These are phyloP conservation scores for Agrypnia vestita DNA, from an alignment of 1,140 invertebrate genomes.

Conservation along the genomic window DNA sequence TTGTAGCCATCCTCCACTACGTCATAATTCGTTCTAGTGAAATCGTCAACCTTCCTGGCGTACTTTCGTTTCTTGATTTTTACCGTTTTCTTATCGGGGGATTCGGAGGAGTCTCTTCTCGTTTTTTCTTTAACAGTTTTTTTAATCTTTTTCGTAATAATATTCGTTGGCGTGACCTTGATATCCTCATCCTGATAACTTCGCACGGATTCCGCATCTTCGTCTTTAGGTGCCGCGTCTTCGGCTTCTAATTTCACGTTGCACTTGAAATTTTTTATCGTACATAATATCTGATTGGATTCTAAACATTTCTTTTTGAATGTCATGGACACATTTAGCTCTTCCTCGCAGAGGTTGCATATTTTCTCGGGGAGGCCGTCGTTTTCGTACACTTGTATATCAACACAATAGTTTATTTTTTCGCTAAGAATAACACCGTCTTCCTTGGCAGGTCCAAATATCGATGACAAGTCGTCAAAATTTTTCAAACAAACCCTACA, in stretches of 20 bases:
- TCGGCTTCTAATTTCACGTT: slow-evolving; percentile 37
- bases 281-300: slow-evolving; percentile 33
- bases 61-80: slow-evolving; percentile 19
- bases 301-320: slow-evolving; percentile 40
- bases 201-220: slow-evolving; percentile 11
- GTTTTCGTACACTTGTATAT: slow-evolving; percentile 38
- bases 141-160: slow-evolving; percentile 15
- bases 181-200: slow-evolving; percentile 30
- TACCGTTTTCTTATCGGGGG: neutral
- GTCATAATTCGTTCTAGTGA: slow-evolving; percentile 35
- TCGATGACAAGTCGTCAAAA: slow-evolving; percentile 28
- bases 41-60: slow-evolving; percentile 34
- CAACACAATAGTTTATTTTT: slow-evolving; percentile 47
- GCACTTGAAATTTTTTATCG: slow-evolving; percentile 43
- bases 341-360: slow-evolving; percentile 39
- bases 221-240: slow-evolving; percentile 17
- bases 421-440: slow-evolving; percentile 40
- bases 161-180: neutral
- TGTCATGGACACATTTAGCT: slow-evolving; percentile 34
- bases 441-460: slow-evolving; percentile 27
- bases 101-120: slow-evolving; percentile 10
- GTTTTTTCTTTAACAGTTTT: slow-evolving; percentile 31
- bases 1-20: slow-evolving; percentile 34
- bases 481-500: slow-evolving; percentile 39
- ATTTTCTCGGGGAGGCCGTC: slow-evolving; percentile 43